Percentiles rank a stretch among this genome's conserved stretches.
Evolutionary conservation across 2,797 vertebrate genomes (phyloP).

Genomic region (Alosa sapidissima): DNA sequence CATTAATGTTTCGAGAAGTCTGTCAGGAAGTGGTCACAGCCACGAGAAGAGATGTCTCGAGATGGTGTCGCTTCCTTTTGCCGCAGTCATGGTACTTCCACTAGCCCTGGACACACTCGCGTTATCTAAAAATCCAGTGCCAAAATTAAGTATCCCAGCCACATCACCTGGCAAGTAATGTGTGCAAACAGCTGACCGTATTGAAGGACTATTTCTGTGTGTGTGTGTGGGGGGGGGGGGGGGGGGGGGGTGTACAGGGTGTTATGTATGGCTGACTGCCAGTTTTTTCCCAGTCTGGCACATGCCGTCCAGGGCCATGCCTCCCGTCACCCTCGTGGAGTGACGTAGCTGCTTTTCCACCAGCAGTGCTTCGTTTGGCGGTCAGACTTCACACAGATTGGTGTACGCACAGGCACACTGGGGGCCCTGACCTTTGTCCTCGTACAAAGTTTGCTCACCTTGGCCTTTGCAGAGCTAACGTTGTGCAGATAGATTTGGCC

Average conservation of each 20-base stretch:
- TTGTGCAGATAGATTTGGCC: neutral
- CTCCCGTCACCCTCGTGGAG: constrained; percentile 48
- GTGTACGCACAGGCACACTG: neutral
- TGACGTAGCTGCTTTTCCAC: constrained; percentile 57
- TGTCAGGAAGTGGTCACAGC: neutral
- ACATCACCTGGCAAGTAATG: neutral
- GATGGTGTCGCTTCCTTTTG: neutral
- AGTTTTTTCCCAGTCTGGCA: constrained; percentile 36
- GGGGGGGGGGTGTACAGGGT: constrained; percentile 1
- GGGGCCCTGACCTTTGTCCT: neutral
- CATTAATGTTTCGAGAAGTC: neutral
- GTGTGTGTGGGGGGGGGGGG: neutral
- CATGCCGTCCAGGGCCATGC: constrained; percentile 61
- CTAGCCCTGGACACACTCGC: neutral
- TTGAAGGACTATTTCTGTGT: constrained; percentile 58
- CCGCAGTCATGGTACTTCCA: neutral
- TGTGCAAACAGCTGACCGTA: constrained; percentile 32
- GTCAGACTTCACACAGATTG: neutral
- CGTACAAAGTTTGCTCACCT: neutral
- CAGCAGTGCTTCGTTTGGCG: neutral
- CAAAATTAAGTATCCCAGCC: neutral
- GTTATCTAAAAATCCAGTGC: neutral
- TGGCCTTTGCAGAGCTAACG: neutral
- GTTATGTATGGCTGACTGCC: constrained; percentile 19
- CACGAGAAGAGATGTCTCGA: neutral